These are phyloP conservation scores for Megaceryle maxima DNA, from an alignment of 2,113 vertebrate genomes.

Conservation along the genomic window DNA sequence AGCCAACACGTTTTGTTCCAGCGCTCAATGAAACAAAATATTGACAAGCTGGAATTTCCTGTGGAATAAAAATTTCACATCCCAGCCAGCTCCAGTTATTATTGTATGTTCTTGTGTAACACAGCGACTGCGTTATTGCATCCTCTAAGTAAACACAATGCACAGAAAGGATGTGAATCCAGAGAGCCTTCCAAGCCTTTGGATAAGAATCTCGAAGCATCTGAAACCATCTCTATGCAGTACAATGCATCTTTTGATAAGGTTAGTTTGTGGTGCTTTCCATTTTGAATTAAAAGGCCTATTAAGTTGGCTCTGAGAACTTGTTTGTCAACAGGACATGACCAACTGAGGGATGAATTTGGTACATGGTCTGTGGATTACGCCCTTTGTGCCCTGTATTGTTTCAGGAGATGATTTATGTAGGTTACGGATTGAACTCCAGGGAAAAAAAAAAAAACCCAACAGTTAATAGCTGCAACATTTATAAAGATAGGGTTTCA, in stretches of 20 bases:
- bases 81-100: conserved; percentile 20
- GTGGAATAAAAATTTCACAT: neutral
- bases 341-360: neutral
- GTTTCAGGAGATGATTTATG: neutral
- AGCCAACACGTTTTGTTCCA: conserved; percentile 30
- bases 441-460: neutral
- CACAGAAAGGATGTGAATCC: conserved; percentile 17
- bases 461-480: neutral
- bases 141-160: conserved; percentile 38
- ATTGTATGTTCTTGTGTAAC: conserved; percentile 1
- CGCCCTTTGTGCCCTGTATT: neutral
- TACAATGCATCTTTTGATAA: neutral
- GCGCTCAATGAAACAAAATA: conserved; percentile 31
- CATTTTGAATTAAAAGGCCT: neutral
- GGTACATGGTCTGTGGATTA: neutral
- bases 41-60: conserved; percentile 64
- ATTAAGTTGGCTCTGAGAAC: neutral
- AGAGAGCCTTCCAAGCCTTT: neutral
- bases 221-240: neutral
- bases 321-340: neutral
- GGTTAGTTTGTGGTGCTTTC: neutral
- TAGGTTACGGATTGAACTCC: neutral
- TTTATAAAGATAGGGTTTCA: neutral
- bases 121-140: neutral
- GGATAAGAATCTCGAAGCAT: neutral